These are phyloP conservation scores for Zhengitettix transpicula DNA, from an alignment of 2,888 invertebrate genomes.

Conservation along the genomic window DNA sequence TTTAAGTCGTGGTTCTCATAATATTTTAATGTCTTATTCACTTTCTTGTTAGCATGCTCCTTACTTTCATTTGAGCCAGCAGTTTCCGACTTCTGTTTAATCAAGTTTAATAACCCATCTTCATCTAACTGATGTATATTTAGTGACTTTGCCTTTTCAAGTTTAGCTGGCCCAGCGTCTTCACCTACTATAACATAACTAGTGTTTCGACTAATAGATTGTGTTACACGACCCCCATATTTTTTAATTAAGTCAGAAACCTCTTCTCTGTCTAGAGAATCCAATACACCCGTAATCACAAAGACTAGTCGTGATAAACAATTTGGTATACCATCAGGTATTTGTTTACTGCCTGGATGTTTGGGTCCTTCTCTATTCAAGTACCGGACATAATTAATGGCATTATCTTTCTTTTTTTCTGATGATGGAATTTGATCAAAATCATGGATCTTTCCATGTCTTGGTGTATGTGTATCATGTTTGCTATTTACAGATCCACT, in stretches of 20 bases:
- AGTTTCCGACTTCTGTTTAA: conserved; percentile 36
- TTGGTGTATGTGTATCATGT: background rate
- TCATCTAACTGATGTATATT: conserved; percentile 61
- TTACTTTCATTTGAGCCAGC: background rate
- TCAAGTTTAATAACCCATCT: conserved; percentile 66
- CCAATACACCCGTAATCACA: conserved; percentile 70
- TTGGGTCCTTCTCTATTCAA: conserved; percentile 62
- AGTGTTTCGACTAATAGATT: conserved; percentile 58
- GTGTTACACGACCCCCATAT: conserved; percentile 65
- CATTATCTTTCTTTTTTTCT: conserved; percentile 46
- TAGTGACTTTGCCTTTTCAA: conserved; percentile 53
- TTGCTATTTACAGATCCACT: background rate
- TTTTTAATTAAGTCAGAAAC: conserved; percentile 52
- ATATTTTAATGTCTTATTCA: background rate
- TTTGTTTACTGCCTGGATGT: conserved; percentile 64
- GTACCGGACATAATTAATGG: conserved; percentile 55
- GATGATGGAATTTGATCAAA: background rate
- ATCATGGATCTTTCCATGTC: background rate
- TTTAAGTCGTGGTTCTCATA: background rate
- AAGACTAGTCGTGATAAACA: conserved; percentile 57
- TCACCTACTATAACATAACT: conserved; percentile 71
- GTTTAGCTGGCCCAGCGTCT: conserved; percentile 71
- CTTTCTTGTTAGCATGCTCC: background rate
- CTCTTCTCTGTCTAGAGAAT: conserved; percentile 74
- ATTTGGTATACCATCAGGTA: conserved; percentile 61